A percentile compares a stretch with the other conserved stretches of the same genome.
phyloP scores from a whole-genome alignment of 2,797 vertebrate genomes.

The Coregonus sp. region DNA sequence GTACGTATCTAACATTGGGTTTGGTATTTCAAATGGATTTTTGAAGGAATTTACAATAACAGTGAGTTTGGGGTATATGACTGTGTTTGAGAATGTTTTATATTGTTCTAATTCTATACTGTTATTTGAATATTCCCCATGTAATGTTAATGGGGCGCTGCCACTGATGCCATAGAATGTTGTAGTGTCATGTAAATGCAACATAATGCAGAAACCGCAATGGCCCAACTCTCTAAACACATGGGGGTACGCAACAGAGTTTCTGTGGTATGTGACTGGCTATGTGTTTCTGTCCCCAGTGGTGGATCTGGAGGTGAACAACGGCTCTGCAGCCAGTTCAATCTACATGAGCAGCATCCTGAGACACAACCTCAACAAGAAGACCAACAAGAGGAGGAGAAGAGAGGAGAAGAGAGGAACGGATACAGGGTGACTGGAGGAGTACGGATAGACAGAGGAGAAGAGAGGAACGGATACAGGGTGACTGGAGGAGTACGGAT shows the following conservation, averaged over 20 bases:
- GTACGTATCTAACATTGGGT: neutral
- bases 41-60: neutral
- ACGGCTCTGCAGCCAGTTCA: constrained; percentile 71
- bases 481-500: neutral
- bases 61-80: neutral
- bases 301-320: constrained; percentile 79
- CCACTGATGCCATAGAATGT: too few species aligned
- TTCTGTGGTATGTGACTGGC: constrained; percentile 31
- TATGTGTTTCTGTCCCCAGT: constrained; percentile 74
- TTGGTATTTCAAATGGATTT: neutral
- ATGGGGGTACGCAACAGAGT: neutral
- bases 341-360: constrained; percentile 69
- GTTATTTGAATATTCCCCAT: too few species aligned
- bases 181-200: too few species aligned
- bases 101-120: too few species aligned
- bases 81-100: neutral
- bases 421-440: constrained; percentile 2
- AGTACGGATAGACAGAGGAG: constrained; percentile 1
- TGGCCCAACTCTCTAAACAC: too few species aligned
- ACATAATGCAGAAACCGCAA: too few species aligned
- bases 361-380: constrained; percentile 67
- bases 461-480: constrained; percentile 17
- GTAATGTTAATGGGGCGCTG: too few species aligned
- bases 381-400: constrained; percentile 30
- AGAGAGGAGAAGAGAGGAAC: constrained; percentile 24